Evolutionary conservation across 2,113 vertebrate genomes (phyloP).

Genomic region (Triplophysa dalaica): DNA sequence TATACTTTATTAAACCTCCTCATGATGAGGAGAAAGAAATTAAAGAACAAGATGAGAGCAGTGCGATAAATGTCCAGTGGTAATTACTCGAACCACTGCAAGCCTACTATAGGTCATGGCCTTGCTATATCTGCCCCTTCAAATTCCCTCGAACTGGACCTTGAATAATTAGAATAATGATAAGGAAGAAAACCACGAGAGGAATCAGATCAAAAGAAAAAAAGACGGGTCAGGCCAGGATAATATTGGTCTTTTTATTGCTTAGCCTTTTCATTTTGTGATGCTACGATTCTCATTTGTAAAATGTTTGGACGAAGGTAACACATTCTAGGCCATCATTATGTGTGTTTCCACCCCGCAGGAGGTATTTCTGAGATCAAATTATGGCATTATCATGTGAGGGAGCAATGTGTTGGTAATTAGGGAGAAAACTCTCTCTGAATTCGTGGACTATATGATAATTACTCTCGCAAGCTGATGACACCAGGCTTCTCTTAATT

Average conservation of each 20-base stretch:
- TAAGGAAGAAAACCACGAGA: neutral
- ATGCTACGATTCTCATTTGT: constrained; percentile 11
- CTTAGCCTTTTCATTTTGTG: neutral
- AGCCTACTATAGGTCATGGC: constrained; percentile 1
- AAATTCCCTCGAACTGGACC: constrained; percentile 16
- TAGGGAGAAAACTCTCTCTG: constrained; percentile 21
- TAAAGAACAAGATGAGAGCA: constrained; percentile 5
- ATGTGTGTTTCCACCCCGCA: constrained; percentile 25
- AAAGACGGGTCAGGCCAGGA: neutral
- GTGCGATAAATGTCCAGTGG: constrained; percentile 31
- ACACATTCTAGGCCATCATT: constrained; percentile 22
- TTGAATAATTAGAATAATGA: constrained; percentile 16
- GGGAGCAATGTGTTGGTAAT: constrained; percentile 38
- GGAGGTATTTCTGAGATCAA: constrained; percentile 27
- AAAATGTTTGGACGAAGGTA: constrained; percentile 7
- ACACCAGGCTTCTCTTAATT: constrained; percentile 39
- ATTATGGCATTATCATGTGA: constrained; percentile 32
- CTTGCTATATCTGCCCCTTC: constrained; percentile 9
- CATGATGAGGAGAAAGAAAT: constrained; percentile 20
- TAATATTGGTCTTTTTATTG: neutral
- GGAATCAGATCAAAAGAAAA: constrained; percentile 7
- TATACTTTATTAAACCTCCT: neutral
- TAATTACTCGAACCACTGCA: constrained; percentile 24
- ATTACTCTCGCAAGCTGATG: constrained; percentile 39
- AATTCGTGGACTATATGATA: constrained; percentile 27